Conservation (phyloP, 2,113 vertebrate genomes). For the Suncus etruscus region DNA sequence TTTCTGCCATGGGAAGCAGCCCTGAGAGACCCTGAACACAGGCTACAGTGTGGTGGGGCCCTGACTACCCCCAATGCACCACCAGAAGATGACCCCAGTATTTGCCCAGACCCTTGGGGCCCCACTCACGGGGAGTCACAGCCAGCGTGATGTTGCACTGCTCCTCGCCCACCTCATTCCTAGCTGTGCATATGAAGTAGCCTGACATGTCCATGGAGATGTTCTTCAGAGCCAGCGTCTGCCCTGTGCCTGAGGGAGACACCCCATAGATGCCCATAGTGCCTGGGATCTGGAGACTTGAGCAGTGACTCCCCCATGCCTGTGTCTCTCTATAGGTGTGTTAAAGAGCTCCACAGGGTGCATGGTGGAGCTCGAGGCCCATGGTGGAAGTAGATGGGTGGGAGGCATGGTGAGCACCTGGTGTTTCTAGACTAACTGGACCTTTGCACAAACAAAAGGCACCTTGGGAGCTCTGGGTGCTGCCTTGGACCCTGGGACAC, state of each 20-base stretch:
- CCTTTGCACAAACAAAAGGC: too few species aligned
- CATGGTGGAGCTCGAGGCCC: too few species aligned
- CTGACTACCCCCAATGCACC: neutral
- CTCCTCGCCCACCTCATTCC: conserved; percentile 85
- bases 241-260: conserved; percentile 75
- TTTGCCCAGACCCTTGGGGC: too few species aligned
- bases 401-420: too few species aligned
- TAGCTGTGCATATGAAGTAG: conserved; percentile 91
- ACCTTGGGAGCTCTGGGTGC: too few species aligned
- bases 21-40: neutral
- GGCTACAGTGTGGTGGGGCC: neutral
- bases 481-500: too few species aligned
- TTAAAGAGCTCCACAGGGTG: neutral
- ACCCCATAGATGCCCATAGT: neutral
- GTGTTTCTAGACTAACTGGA: too few species aligned
- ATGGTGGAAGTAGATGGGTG: too few species aligned
- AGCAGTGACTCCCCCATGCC: too few species aligned
- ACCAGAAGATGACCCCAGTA: neutral
- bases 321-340: neutral
- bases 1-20: neutral
- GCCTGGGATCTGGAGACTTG: too few species aligned
- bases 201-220: conserved; percentile 92
- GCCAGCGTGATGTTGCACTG: conserved; percentile 93
- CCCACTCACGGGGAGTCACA: conserved; percentile 89
- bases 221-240: conserved; percentile 90